These are phyloP conservation scores for Microcebus jonahi DNA, from an alignment of 2,113 vertebrate species.

Conservation along the genomic window DNA sequence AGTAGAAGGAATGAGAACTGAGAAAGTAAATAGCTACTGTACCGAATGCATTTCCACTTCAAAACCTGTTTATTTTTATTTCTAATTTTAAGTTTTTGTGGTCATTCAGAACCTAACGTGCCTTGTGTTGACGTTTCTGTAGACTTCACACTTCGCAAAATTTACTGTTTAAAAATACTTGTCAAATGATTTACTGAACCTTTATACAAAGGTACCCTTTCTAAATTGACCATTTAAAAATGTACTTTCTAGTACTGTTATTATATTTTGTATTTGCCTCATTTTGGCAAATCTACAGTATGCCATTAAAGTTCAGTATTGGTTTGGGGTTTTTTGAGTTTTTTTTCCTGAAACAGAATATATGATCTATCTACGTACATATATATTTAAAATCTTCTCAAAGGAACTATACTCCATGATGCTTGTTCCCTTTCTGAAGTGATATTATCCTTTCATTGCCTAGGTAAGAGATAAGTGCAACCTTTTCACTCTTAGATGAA, in stretches of 20 bases:
- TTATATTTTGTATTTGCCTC: conserved; percentile 10
- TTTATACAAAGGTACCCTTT: conserved; percentile 66
- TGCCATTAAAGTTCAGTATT: background rate
- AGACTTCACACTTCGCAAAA: conserved; percentile 62
- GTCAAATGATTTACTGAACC: conserved; percentile 37
- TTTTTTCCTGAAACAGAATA: background rate
- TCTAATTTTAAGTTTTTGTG: background rate
- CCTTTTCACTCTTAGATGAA: background rate
- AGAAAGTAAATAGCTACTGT: background rate
- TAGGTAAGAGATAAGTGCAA: background rate
- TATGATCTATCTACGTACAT: background rate
- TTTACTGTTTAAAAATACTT: conserved; percentile 35
- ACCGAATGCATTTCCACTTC: conserved; percentile 17
- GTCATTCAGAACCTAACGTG: conserved; percentile 52
- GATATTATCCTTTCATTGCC: background rate
- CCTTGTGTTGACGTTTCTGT: conserved; percentile 61
- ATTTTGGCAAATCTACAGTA: conserved; percentile 16
- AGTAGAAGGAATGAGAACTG: background rate
- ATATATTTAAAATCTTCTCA: conserved; percentile 16
- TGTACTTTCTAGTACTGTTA: conserved; percentile 13
- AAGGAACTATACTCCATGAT: background rate
- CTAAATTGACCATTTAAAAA: conserved; percentile 54
- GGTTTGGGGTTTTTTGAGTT: background rate
- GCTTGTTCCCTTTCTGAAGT: background rate
- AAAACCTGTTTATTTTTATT: conserved; percentile 41